phyloP scores from a whole-genome alignment of 2,888 invertebrate species.

The Drosophila diplacantha region DNA sequence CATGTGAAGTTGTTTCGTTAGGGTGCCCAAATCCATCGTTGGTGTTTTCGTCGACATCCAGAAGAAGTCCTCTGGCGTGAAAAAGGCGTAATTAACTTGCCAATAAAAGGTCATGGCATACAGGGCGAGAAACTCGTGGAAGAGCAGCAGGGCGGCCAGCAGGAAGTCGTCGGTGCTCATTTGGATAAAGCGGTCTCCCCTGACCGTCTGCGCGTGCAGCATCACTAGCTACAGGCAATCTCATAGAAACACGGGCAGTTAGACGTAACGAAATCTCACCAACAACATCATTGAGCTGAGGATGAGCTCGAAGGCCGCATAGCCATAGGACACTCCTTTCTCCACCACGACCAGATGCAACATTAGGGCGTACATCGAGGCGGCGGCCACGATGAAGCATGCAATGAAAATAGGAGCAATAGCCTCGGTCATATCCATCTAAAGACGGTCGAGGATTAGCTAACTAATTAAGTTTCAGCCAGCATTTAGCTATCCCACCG shows the following conservation, averaged over 20 bases:
- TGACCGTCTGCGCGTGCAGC: constrained; percentile 63
- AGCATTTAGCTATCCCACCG: constrained; percentile 13
- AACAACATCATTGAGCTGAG: neutral
- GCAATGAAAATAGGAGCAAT: constrained; percentile 10
- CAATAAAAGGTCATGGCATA: constrained; percentile 49
- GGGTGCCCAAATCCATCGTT: accelerated
- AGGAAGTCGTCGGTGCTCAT: constrained; percentile 57
- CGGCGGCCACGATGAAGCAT: constrained; percentile 2
- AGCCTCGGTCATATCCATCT: constrained; percentile 25
- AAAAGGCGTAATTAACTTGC: constrained; percentile 26
- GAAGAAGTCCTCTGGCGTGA: constrained; percentile 29
- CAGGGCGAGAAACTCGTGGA: constrained; percentile 56
- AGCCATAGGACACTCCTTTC: neutral
- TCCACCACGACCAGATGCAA: neutral
- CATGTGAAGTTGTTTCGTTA: accelerated
- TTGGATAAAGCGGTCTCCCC: constrained; percentile 58
- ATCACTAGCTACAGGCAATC: constrained; percentile 45
- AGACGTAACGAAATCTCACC: neutral
- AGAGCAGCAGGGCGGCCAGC: constrained; percentile 58
- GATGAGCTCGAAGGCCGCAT: neutral
- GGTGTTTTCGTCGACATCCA: constrained; percentile 13
- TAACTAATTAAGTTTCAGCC: neutral
- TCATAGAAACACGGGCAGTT: neutral
- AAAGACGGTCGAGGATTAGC: neutral
- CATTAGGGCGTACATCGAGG: constrained; percentile 14